Evolutionary conservation across 2,797 vertebrate species (phyloP).

Genomic region (Labeo calbasu): DNA sequence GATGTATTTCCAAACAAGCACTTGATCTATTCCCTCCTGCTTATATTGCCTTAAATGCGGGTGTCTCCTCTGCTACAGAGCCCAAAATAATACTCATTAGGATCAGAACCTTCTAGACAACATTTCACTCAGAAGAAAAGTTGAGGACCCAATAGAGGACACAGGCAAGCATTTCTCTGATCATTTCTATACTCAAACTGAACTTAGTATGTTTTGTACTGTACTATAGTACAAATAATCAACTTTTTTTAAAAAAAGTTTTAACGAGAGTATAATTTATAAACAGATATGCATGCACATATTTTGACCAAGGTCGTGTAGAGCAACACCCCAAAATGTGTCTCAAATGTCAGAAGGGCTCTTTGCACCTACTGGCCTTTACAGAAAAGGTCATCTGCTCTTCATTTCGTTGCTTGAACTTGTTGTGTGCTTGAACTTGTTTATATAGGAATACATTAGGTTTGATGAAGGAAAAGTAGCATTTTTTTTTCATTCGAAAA

Average conservation of each 20-base stretch:
- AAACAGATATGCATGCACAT: not conserved
- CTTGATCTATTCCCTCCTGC: not conserved
- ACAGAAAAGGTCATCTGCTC: constrained; percentile 67
- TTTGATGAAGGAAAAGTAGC: not conserved
- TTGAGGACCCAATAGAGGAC: not conserved
- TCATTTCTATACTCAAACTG: not conserved
- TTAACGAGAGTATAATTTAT: not conserved
- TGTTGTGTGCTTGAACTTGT: too few relatives aligned
- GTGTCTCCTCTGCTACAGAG: not conserved
- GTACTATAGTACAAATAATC: not conserved
- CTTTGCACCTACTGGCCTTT: constrained; percentile 67
- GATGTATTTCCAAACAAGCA: constrained; percentile 29
- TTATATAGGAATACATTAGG: constrained; percentile 3
- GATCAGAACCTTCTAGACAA: not conserved
- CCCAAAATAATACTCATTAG: constrained; percentile 24
- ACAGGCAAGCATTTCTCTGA: not conserved
- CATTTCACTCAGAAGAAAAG: not conserved
- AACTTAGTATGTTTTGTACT: not conserved
- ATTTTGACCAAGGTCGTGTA: not conserved
- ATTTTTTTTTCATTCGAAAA: constrained; percentile 3
- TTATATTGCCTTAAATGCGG: constrained; percentile 3
- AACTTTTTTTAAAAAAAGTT: not conserved
- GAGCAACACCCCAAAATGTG: constrained; percentile 43
- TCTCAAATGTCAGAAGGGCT: constrained; percentile 69
- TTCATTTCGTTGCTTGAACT: constrained; percentile 12